Evolutionary conservation across 2,888 invertebrate species (phyloP), one percentile per base, ranked within the genome.

Genomic region (Latrodectus hesperus): DNA sequence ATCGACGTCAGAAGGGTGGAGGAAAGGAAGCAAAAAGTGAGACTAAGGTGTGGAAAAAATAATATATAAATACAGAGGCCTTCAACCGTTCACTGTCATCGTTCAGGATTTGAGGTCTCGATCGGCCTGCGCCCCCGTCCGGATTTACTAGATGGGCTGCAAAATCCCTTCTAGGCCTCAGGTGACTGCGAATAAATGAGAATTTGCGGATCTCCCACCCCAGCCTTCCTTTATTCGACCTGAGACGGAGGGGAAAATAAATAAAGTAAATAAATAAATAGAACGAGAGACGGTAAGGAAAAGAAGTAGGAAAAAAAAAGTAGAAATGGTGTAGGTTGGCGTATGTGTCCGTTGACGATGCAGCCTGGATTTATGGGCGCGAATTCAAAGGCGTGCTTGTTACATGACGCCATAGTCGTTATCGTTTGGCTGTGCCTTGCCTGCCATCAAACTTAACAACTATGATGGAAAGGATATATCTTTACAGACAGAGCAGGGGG

Each of bases 181-280:
- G 81, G 81, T 81, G 81, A 81, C 81, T 81, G 73, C 51, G 81
- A 81, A 81, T 81, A 81, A 81, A 81, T 81, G 81, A 73, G 81
- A 81, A 74, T 81, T 81, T 81, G 81, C 73, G 74, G 80, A 73
- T 73, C 74, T 52, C 22, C 74, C 38, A 26, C 49, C 60, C 55
- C 60, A 49, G 64, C 38, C 49, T 12, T 49, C 49, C 49, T 55
- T n/a, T 53, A n/a, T 51, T 67, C 52, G 53, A 53, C 12, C 14
- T 14, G n/a, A 49, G 67, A 70, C 38, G 70, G 12, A 78, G 55
- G 53, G n/a, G 55, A 26, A 55, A 77, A 67, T 26, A 76, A 76
- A 76, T 51, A 78, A 80, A 80, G 70, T 49, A 78, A 78, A 80
- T 52, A 80, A 80, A 80, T 72, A 80, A 80, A 72, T 72, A 72